Evolutionary conservation across 1,140 invertebrate species (phyloP), one percentile per base, ranked within the genome.

Genomic region (Polypedilum vanderplanki): DNA sequence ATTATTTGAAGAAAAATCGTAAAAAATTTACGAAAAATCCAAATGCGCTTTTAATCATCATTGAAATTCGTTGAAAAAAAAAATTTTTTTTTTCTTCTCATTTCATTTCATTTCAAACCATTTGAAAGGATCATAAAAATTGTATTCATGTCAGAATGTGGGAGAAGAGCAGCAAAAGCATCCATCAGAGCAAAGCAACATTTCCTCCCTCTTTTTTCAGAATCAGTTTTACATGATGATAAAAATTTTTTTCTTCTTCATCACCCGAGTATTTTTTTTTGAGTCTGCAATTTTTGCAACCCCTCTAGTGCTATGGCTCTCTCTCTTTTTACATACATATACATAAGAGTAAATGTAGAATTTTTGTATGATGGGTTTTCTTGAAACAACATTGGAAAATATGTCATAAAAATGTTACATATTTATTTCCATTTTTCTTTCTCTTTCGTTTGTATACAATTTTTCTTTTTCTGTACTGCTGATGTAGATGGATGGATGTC

Each of bases 331-430:
- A 67, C 64, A 67, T 67, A 20, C 65, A 70, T 20, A 70, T 18
- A 18, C 10, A 70, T n/a, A 57, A 57, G 12, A n/a, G 46, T 12
- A 57, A 57, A 46, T 46, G 9, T 10, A 7, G 9, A 8, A 3
- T 46, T 67, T 67, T 67, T 67, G 15, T 67, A n/a, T 18, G 65
- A 70, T 70, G 65, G 65, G 65, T 70, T 70, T 70, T 70, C 65
- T 70, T 70, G 65, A 70, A 70, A 70, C 18, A 70, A 70, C 65
- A 70, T 70, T 70, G 65, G 65, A 70, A 70, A 70, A 70, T 70
- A 70, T 70, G 65, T 70, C 65, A 70, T 70, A 70, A 70, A 70
- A 70, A 70, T 70, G 65, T 70, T 70, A 70, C 65, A 70, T 70
- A 70, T 70, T 70, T 70, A 70, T 70, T 70, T 70, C 20, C 17